Conservation (phyloP, 1,140 invertebrate genomes). For the Bombus confusus region DNA sequence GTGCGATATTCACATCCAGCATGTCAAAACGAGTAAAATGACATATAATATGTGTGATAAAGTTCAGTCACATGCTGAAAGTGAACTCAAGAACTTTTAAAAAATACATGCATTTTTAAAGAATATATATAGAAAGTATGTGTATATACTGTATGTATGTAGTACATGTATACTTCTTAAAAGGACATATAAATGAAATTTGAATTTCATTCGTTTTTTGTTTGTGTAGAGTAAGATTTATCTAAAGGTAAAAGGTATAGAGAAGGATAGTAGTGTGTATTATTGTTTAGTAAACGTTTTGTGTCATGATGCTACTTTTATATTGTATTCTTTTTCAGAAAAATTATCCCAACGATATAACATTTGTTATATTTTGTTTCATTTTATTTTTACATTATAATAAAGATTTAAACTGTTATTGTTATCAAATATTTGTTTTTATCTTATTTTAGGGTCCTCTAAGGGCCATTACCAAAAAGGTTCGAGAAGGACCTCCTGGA, state of each 20-base stretch:
- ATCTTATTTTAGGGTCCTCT: conserved; percentile 33
- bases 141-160: not conserved
- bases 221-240: not conserved
- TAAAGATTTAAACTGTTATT: not conserved
- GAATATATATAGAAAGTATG: not conserved
- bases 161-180: not conserved
- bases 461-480: too few species aligned
- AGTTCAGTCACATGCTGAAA: too few species aligned
- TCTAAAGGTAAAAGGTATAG: not conserved
- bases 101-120: not conserved
- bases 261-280: not conserved
- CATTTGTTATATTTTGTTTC: not conserved
- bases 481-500: not conserved
- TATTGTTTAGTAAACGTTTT: not conserved
- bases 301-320: not conserved
- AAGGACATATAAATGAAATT: not conserved
- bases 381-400: not conserved
- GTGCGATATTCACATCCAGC: too few species aligned
- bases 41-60: too few species aligned
- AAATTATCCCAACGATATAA: not conserved
- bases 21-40: too few species aligned
- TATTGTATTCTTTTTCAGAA: not conserved
- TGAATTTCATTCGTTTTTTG: not conserved
- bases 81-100: not conserved
- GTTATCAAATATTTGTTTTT: not conserved